Percentiles rank a stretch among this genome's conserved stretches.
Evolutionary conservation across 2,113 vertebrate species (phyloP).

Genomic region (Hoplias malabaricus): DNA sequence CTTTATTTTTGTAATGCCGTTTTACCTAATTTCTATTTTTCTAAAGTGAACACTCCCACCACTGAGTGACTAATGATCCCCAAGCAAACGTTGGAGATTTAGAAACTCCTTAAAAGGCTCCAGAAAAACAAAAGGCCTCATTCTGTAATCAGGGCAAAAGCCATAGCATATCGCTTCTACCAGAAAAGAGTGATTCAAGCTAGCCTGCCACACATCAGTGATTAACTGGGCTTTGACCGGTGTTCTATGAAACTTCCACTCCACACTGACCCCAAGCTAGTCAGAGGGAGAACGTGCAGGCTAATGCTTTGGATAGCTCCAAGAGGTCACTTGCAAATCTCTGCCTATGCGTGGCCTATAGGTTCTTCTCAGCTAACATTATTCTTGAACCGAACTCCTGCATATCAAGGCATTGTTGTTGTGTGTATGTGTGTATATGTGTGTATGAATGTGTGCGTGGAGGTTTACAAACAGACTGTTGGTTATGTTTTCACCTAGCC

Average conservation of each 20-base stretch:
- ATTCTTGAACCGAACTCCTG: conserved; percentile 62
- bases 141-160: conserved; percentile 58
- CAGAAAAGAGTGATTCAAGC: conserved; percentile 6
- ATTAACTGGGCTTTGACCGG: not conserved
- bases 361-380: conserved; percentile 51
- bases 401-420: conserved; percentile 61
- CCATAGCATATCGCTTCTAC: conserved; percentile 62
- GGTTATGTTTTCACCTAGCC: conserved; percentile 21
- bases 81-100: not conserved
- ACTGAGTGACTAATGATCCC: not conserved
- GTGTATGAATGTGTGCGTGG: not conserved
- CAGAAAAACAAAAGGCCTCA: conserved; percentile 30
- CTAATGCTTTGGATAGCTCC: conserved; percentile 42
- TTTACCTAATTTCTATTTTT: conserved; percentile 77
- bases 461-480: conserved; percentile 36
- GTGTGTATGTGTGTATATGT: conserved; percentile 35
- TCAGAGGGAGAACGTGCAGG: not conserved
- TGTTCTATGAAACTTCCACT: not conserved
- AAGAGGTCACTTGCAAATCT: conserved; percentile 53
- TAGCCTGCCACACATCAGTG: conserved; percentile 14
- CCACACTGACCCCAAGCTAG: not conserved
- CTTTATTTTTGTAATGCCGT: conserved; percentile 73
- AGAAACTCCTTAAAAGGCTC: not conserved
- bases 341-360: conserved; percentile 64
- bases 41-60: conserved; percentile 55